phyloP scores from a whole-genome alignment of 2,113 vertebrate genomes.

The Garra rufa region DNA sequence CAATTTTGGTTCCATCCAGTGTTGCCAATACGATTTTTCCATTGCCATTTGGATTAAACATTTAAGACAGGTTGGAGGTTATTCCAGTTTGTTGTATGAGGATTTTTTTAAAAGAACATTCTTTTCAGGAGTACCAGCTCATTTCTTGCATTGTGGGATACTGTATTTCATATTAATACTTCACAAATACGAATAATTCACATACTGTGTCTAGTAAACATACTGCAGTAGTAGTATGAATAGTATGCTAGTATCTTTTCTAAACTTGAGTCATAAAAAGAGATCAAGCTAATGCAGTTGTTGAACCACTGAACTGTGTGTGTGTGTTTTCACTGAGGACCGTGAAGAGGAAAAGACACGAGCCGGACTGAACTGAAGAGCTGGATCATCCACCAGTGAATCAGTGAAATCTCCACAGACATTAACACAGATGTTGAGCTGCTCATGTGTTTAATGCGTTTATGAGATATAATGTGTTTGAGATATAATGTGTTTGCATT shows the following conservation, averaged over 20 bases:
- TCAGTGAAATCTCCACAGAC: background rate
- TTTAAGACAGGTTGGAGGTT: too few relatives aligned
- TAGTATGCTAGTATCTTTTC: background rate
- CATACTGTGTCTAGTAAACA: background rate
- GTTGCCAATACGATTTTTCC: too few relatives aligned
- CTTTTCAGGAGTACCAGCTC: background rate
- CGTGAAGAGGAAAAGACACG: background rate
- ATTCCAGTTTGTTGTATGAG: too few relatives aligned
- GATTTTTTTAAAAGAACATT: too few relatives aligned
- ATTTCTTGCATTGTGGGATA: background rate
- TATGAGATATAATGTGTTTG: background rate
- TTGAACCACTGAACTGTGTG: background rate
- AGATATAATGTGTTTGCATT: background rate
- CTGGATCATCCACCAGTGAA: background rate
- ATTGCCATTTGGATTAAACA: too few relatives aligned
- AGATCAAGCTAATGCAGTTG: background rate
- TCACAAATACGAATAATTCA: background rate
- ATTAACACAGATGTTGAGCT: background rate
- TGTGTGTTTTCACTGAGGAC: background rate
- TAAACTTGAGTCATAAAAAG: background rate
- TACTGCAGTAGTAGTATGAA: background rate
- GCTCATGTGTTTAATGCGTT: background rate
- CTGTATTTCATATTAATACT: background rate
- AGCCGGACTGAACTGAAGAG: background rate
- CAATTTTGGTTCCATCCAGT: too few relatives aligned